Evolutionary conservation across 2,113 vertebrate genomes (phyloP), one percentile per base, ranked within the genome.

Genomic region (Thryonomys swinderianus): DNA sequence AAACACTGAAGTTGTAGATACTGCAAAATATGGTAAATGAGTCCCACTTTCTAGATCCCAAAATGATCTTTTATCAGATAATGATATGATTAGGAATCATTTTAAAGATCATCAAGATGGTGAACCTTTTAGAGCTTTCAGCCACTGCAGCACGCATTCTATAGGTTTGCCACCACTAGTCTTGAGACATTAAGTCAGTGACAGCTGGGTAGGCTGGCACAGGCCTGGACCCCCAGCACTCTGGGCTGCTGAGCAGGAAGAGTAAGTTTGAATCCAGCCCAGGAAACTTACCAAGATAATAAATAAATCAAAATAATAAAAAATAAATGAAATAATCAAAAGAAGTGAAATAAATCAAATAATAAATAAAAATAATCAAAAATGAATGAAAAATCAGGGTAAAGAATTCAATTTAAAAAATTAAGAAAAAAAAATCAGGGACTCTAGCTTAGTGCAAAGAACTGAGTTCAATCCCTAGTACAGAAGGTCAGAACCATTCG

Each of bases 51-150:
- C 34, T 64, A 80, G 37, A 85, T 57, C 57, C 62, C 67, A 93
- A 85, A 93, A 93, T 55, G 25, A 90, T 78, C 59, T 30, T 86
- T 18, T 82, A 53, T 76, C 14, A 88, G 83, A 74, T 5, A 71
- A 64, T 48, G n/a, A 79, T 42, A 83, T 57, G 34, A 69, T 16
- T n/a, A 82, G 21, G 13, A 82, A 88, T 62, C 7, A 23, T 48
- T 86, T 86, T 20, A 9, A 83, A 95, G 21, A 73, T 78, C 42
- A 74, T 40, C 37, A 42, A 45, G 40, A 48, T 76, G 42, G 42
- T 13, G 7, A 45, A 48, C 17, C 73, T 76, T 30, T 30, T 48
- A 76, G 73, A 32, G 42, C 27, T 17, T 48, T 45, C 42, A 48
- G 14, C 40, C 12, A 16, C 25, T 30, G 71, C 21, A 25, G 71